Evolutionary conservation across 2,888 invertebrate species (phyloP).

Genomic region (Ditylenchus weischeri): DNA sequence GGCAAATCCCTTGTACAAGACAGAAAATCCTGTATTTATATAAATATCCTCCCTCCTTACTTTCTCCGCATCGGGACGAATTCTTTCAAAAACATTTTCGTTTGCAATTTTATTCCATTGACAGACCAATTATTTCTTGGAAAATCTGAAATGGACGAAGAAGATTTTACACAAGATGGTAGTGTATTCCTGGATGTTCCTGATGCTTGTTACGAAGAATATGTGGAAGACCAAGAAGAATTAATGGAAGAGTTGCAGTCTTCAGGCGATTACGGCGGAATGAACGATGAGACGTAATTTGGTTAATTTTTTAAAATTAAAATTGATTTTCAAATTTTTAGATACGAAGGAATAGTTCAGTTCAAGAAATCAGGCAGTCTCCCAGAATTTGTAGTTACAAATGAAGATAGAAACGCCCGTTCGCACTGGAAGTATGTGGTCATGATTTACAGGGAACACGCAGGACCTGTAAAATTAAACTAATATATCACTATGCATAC

Average conservation of each 20-base stretch:
- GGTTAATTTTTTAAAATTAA: no score
- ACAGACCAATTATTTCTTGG: no score
- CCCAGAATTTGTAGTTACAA: background rate
- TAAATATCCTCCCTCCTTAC: background rate
- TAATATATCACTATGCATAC: no score
- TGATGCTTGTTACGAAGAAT: conserved; percentile 4
- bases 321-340: no score
- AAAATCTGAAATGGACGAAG: background rate
- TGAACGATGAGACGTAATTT: background rate
- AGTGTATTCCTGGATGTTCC: background rate
- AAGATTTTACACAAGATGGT: background rate
- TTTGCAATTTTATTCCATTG: no score
- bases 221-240: conserved; percentile 1
- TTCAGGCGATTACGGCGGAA: conserved; percentile 6
- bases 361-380: background rate
- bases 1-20: background rate
- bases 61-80: background rate
- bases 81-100: no score
- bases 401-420: background rate
- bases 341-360: conserved; percentile 3
- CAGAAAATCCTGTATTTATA: background rate
- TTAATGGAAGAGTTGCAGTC: background rate
- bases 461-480: no score
- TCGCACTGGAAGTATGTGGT: conserved; percentile 8
- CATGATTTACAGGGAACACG: no score